Evolutionary conservation across 2,888 invertebrate genomes (phyloP), one percentile per base, ranked within the genome.

Genomic region (Sphecodes monilicornis): DNA sequence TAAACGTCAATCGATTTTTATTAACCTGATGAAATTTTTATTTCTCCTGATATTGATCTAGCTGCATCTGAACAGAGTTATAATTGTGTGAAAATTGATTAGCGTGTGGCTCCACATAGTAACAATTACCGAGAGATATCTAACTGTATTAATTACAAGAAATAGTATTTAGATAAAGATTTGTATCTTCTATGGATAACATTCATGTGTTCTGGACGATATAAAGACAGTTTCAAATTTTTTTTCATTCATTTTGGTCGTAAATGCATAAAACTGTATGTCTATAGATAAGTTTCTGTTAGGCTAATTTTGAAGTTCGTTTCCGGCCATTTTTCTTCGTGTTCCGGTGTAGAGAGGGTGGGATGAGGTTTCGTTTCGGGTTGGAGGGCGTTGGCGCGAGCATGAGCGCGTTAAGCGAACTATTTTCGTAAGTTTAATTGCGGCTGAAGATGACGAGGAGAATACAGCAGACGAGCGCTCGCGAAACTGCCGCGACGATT

Each of bases 361-460:
- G 1, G 6, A 60, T 6, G 5, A 60, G 6, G 26, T 26, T 13
- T 26, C 26, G 22, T 26, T 16, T 3, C 5, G 5, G 50, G 22
- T 18, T 22, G 50, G 29, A 60, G 29, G 29, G 13, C 29, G 60
- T 60, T 29, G 29, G 26, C 26, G 13, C 57, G 0, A 29, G 29
- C 60, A 60, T 29, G 43, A 22, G 43, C 43, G 43, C 74, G 74
- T 75, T 32, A 41, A 32, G 60, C 43, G 29, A 60, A 74, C 57
- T 64, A 60, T 75, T 75, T 75, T 66, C 66, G 36, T 29, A 64
- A 66, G 22, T 66, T 75, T 75, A 66, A 66, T 66, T 64, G 75
- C 64, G 74, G 57, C 54, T 29, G 36, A 41, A 41, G 74, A 60
- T 29, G 73, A 57, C 57, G 60, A 29, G 29, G 60, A 26, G 41